A percentile compares a stretch with the other conserved stretches of the same genome.
Conservation (phyloP, 2,113 vertebrate species). For the human region GRCh38 chr22:15584501-15585000, state of each 20-base stretch:
- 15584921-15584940: background rate
- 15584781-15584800: background rate
- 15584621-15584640: background rate
- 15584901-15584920: too few relatives aligned
- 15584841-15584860: background rate
- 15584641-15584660: background rate
- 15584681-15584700: background rate
- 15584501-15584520: background rate
- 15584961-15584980: background rate
- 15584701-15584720: background rate
- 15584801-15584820: background rate
- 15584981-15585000: too few relatives aligned
- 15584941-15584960: background rate
- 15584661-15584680: background rate
- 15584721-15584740: background rate
- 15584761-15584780: background rate
- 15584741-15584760: background rate
- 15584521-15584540: background rate
- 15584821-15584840: background rate
- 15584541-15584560: background rate
- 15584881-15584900: background rate
- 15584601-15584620: background rate
- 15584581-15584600: background rate
- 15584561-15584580: background rate
- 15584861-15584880: background rate